A percentile compares a stretch with the other conserved stretches of the same genome.
Evolutionary conservation across 2,888 invertebrate species (phyloP).

Genomic region (Himalopsyche tibetana): DNA sequence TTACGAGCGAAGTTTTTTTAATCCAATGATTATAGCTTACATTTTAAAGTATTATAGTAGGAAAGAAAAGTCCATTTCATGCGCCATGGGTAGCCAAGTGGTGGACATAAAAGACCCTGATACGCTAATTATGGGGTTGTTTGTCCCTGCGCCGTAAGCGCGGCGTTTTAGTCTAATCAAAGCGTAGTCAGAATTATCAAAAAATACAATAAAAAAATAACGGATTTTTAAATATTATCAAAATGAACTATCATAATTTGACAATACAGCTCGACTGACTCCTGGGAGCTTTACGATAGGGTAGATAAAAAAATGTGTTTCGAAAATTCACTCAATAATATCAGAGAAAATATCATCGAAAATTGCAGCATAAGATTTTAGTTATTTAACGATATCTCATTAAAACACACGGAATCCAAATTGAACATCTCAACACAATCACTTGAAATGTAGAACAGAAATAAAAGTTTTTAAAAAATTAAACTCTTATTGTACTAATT

Average conservation of each 20-base stretch:
- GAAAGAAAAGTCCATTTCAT: constrained; percentile 52
- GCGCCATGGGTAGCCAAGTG: constrained; percentile 55
- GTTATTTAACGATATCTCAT: too few species aligned
- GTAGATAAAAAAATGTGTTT: too few species aligned
- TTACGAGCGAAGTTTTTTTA: constrained; percentile 51
- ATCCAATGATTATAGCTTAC: constrained; percentile 62
- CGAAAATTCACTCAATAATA: too few species aligned
- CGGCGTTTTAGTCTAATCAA: constrained; percentile 32
- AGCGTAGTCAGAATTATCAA: background rate
- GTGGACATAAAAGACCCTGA: constrained; percentile 52
- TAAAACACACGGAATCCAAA: too few species aligned
- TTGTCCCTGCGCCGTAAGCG: constrained; percentile 15
- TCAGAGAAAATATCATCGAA: too few species aligned
- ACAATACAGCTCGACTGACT: too few species aligned
- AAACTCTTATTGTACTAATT: too few species aligned
- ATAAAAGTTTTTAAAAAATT: too few species aligned
- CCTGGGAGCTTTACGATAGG: too few species aligned
- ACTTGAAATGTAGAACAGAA: too few species aligned
- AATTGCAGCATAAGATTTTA: too few species aligned
- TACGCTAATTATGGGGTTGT: constrained; percentile 56
- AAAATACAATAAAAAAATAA: background rate
- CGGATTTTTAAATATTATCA: constrained; percentile 31
- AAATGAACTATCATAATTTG: background rate
- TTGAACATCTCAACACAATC: too few species aligned
- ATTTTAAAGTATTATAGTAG: constrained; percentile 53